phyloP scores from a whole-genome alignment of 2,797 vertebrate genomes.

The Squalus acanthias region DNA sequence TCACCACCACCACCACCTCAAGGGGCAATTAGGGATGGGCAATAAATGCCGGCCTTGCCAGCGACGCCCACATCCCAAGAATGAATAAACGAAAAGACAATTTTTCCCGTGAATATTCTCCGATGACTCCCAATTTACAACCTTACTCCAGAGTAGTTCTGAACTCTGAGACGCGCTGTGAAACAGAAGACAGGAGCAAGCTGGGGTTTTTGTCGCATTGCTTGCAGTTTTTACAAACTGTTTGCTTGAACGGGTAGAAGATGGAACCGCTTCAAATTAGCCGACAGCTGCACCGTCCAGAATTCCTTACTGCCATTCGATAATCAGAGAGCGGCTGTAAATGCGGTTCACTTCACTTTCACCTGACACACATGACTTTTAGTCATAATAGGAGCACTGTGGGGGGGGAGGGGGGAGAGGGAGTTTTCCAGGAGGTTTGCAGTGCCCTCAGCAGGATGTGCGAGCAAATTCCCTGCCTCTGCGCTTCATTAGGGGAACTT shows the following conservation, averaged over 20 bases:
- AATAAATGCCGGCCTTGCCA: neutral
- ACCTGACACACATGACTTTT: neutral
- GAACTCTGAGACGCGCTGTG: neutral
- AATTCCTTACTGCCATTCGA: neutral
- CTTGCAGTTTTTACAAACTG: neutral
- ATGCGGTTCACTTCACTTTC: conserved; percentile 2
- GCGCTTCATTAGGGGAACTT: neutral
- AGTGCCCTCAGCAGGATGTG: conserved; percentile 1
- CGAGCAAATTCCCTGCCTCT: neutral
- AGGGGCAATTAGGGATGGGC: neutral
- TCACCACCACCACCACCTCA: neutral
- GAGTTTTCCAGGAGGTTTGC: neutral
- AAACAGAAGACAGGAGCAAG: neutral
- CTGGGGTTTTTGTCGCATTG: neutral
- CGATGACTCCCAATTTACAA: neutral
- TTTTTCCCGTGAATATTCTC: neutral
- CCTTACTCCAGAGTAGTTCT: neutral
- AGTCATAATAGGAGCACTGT: neutral
- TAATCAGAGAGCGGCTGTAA: neutral
- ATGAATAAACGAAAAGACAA: neutral
- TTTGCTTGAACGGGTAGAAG: neutral
- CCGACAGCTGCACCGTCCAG: conserved; percentile 18
- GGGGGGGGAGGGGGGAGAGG: no score
- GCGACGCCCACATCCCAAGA: neutral
- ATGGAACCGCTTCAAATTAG: neutral